Percentiles rank a stretch among this genome's conserved stretches.
Evolutionary conservation across 2,888 invertebrate genomes (phyloP).

Genomic region (Aporophyla nigra): DNA sequence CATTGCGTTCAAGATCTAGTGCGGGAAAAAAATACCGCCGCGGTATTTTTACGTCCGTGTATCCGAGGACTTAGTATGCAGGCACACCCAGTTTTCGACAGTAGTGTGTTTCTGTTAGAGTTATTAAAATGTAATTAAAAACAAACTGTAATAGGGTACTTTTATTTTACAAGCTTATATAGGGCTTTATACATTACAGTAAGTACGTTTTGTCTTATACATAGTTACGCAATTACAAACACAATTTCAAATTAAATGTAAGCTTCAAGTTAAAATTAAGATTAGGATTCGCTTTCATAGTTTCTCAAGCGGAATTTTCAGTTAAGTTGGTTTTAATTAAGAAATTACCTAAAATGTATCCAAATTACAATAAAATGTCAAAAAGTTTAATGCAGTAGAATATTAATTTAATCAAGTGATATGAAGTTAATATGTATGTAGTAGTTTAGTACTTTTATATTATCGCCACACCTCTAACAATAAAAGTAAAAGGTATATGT

Average conservation of each 20-base stretch:
- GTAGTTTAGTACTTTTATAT: not conserved
- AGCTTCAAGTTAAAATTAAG: slow-evolving; percentile 18
- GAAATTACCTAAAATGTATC: not conserved
- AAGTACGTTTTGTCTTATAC: slow-evolving; percentile 8
- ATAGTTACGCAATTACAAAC: slow-evolving; percentile 15
- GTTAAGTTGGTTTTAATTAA: slow-evolving; percentile 24
- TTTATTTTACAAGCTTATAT: slow-evolving; percentile 17
- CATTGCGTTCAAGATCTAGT: no score
- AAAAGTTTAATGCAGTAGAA: not conserved
- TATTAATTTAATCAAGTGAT: slow-evolving; percentile 15
- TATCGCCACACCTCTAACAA: not conserved
- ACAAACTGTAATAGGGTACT: slow-evolving; percentile 5
- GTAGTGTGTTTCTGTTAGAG: no score
- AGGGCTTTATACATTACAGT: no score
- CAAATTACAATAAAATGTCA: slow-evolving; percentile 2
- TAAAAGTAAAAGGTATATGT: no score
- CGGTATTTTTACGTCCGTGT: no score
- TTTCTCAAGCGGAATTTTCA: slow-evolving; percentile 16
- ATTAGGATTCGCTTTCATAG: slow-evolving; percentile 24
- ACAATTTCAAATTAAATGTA: slow-evolving; percentile 38
- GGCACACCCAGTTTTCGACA: no score
- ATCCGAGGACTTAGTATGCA: no score
- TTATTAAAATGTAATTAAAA: not conserved
- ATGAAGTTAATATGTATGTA: not conserved
- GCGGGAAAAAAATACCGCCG: no score